Percentiles rank a stretch among this genome's conserved stretches.
Evolutionary conservation across 2,888 invertebrate genomes (phyloP).

Genomic region (Sinopyrophorus schimmeli): DNA sequence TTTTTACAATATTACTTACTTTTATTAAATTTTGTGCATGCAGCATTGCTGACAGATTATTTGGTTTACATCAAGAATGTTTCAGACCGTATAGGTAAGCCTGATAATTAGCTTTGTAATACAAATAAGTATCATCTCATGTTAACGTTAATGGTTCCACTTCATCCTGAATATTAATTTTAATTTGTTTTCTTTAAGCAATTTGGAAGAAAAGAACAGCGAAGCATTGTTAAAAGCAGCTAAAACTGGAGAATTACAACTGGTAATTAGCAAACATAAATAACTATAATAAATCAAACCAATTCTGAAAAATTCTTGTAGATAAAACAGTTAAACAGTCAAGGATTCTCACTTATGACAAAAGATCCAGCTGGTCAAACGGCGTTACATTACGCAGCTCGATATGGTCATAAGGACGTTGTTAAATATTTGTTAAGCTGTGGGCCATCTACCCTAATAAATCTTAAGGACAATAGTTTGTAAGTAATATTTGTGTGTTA

Average conservation of each 20-base stretch:
- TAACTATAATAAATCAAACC: not conserved
- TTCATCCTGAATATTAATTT: constrained; percentile 2
- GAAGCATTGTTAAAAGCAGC: constrained; percentile 83
- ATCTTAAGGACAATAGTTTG: constrained; percentile 86
- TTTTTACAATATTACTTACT: constrained; percentile 17
- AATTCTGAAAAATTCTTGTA: constrained; percentile 48
- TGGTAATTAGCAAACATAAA: constrained; percentile 57
- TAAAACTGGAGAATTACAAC: constrained; percentile 78
- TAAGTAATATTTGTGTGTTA: constrained; percentile 52
- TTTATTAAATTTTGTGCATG: constrained; percentile 49
- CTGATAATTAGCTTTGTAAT: constrained; percentile 2
- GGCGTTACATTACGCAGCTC: constrained; percentile 85
- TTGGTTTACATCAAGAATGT: constrained; percentile 78
- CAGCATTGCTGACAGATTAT: constrained; percentile 81
- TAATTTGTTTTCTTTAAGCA: constrained; percentile 60
- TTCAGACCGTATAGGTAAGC: constrained; percentile 70
- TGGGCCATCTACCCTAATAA: constrained; percentile 80
- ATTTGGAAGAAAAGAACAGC: constrained; percentile 79
- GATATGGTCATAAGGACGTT: constrained; percentile 87
- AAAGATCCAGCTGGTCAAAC: constrained; percentile 86
- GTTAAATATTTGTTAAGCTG: constrained; percentile 85
- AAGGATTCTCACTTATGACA: constrained; percentile 81
- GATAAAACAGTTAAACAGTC: constrained; percentile 81
- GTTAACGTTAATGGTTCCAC: not conserved
- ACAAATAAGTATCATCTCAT: not conserved